These are phyloP conservation scores for Onchidella celtica DNA, from an alignment of 2,888 invertebrate species.

Conservation along the genomic window DNA sequence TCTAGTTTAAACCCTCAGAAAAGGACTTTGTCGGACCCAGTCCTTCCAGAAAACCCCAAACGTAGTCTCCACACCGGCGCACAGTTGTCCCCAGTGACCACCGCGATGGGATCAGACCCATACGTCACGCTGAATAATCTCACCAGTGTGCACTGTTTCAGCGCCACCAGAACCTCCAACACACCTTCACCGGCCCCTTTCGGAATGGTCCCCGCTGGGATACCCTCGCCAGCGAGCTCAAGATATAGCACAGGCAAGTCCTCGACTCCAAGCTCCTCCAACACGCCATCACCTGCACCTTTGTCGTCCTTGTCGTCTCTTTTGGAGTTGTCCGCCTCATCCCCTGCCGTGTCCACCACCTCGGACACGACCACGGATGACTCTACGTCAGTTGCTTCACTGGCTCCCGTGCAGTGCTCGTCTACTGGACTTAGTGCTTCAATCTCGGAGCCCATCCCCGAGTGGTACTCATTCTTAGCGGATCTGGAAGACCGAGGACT, in stretches of 20 bases:
- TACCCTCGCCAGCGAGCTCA: constrained; percentile 20
- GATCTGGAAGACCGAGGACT: constrained; percentile 45
- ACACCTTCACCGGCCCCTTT: constrained; percentile 19
- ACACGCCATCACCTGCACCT: constrained; percentile 26
- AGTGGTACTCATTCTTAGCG: constrained; percentile 51
- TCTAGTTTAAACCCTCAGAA: neutral
- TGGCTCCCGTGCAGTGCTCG: neutral
- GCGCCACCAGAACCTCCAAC: neutral
- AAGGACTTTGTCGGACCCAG: constrained; percentile 12
- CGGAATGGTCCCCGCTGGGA: neutral
- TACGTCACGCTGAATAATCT: neutral
- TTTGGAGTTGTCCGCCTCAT: neutral
- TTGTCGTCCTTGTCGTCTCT: constrained; percentile 24
- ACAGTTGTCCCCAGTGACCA: neutral
- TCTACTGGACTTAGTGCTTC: constrained; percentile 32
- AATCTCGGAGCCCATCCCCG: constrained; percentile 44
- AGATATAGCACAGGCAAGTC: neutral
- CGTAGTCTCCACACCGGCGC: neutral
- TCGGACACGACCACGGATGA: neutral
- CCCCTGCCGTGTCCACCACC: neutral
- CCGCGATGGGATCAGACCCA: neutral
- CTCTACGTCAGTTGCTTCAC: neutral
- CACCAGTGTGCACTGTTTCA: neutral
- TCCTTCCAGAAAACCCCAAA: neutral
- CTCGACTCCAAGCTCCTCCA: constrained; percentile 5